A percentile compares a stretch with the other conserved stretches of the same genome.
Evolutionary conservation across 1,140 invertebrate species (phyloP).

Genomic region (Uloborus diversus): DNA sequence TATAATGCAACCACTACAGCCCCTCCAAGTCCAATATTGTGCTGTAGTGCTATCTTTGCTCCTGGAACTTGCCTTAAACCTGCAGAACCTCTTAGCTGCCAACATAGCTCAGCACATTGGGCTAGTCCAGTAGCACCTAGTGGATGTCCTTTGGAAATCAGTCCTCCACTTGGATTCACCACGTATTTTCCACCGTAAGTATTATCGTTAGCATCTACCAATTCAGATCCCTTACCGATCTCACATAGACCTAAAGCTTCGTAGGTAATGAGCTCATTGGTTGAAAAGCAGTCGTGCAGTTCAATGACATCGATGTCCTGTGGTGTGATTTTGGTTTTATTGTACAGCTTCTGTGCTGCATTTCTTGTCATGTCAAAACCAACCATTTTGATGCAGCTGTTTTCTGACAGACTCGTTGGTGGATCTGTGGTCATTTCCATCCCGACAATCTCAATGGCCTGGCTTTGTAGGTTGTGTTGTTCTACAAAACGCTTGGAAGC

Average conservation of each 20-base stretch:
- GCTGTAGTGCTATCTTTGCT: slow-evolving; percentile 88
- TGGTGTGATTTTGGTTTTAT: slow-evolving; percentile 79
- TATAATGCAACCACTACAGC: slow-evolving; percentile 93
- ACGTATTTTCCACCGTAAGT: slow-evolving; percentile 98
- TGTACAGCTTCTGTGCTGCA: slow-evolving; percentile 83
- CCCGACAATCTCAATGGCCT: slow-evolving; percentile 92
- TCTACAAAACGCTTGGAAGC: slow-evolving; percentile 91
- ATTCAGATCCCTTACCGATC: slow-evolving; percentile 87
- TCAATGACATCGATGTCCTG: slow-evolving; percentile 95
- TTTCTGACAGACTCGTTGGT: slow-evolving; percentile 82
- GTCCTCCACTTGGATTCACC: slow-evolving; percentile 95
- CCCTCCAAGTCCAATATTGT: slow-evolving; percentile 96
- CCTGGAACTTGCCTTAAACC: slow-evolving; percentile 88
- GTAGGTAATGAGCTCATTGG: slow-evolving; percentile 97
- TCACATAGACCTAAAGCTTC: slow-evolving; percentile 94
- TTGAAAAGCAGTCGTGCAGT: slow-evolving; percentile 98
- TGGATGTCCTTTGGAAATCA: slow-evolving; percentile 99
- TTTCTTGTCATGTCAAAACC: slow-evolving; percentile 95
- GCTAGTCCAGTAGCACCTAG: slow-evolving; percentile 96
- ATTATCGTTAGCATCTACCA: slow-evolving; percentile 93
- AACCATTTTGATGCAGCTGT: slow-evolving; percentile 88
- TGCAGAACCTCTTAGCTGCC: slow-evolving; percentile 88
- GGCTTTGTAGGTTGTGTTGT: slow-evolving; percentile 78
- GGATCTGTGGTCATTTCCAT: slow-evolving; percentile 97
- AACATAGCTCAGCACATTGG: slow-evolving; percentile 93